Base-by-base conservation (phyloP, 1,140 invertebrate species). In the Drosophila sulfurigaster region DNA sequence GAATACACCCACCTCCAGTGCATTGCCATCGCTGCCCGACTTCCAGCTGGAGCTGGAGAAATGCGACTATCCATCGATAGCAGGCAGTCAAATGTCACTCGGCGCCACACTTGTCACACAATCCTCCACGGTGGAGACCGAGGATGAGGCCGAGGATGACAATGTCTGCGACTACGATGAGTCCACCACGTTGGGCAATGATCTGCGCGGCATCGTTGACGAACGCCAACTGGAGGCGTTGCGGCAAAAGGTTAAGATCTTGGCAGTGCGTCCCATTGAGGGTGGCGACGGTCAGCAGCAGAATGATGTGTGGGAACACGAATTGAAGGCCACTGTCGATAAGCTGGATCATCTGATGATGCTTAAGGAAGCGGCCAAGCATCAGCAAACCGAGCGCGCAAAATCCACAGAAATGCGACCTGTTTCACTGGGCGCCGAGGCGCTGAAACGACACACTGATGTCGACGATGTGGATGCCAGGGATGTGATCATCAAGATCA, bases 321-420 rank as follows among this genome's bases (percentile, higher is more conserved):
- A 95, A 75, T 89, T 95, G 43, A 95, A 94, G 76, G 94, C 94
- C 43, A 95, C 95, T 0, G 95, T 95, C 2, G 94, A 95, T 56
- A 95, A 95, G 74, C 85, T 95, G n/a, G 95, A 95, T 86, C 94
- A 95, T 65, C 91, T 95, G 59, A 93, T 95, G 75, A 93, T 95
- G 93, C 93, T 95, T 56, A 94, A 93, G 56, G 95, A 92, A 66
- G 75, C 82, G 0, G 79, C 80, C 15, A 79, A 77, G 16, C 60
- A 80, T 28, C 86, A 88, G 51, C 73, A 86, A 46, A 74, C 32
- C 1, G 54, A 71, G n/a, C 75, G 82, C 8, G 59, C 62, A 4
- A 82, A 87, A 51, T 52, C 85, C 6, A 71, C 49, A 30, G 74
- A 82, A 8, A 57, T 71, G 11, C 77, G 91, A 25, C 91, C 91